phyloP scores from a whole-genome alignment of 2,888 invertebrate species.

The Heliconius erato region DNA sequence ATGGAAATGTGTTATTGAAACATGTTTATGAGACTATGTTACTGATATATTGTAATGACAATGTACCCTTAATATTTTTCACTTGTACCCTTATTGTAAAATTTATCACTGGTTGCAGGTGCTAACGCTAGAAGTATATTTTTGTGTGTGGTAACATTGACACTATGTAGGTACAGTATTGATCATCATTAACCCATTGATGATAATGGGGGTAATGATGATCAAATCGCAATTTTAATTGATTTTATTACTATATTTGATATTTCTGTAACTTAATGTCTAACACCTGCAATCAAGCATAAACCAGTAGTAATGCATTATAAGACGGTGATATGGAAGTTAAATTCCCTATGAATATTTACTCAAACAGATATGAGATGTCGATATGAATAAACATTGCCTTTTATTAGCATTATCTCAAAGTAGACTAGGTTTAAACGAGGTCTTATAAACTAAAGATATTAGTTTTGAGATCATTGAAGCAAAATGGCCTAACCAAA shows the following conservation, averaged over 20 bases:
- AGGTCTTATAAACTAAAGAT: not conserved
- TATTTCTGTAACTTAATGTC: too few species aligned
- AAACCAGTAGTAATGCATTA: not conserved
- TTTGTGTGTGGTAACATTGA: not conserved
- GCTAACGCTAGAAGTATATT: not conserved
- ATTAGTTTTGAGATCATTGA: not conserved
- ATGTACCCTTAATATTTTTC: too few species aligned
- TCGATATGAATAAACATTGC: constrained; percentile 4
- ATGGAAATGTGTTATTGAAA: not conserved
- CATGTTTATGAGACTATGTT: not conserved
- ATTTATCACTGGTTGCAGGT: not conserved
- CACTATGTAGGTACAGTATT: not conserved
- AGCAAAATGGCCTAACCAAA: not conserved
- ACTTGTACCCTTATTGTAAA: too few species aligned
- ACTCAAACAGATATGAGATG: constrained; percentile 1
- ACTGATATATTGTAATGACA: not conserved
- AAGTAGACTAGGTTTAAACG: not conserved
- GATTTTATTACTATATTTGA: too few species aligned
- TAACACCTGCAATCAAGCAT: not conserved
- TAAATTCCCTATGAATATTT: constrained; percentile 10
- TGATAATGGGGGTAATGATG: too few species aligned
- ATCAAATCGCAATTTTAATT: too few species aligned
- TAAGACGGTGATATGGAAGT: constrained; percentile 15
- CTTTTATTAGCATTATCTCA: not conserved
- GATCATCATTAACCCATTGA: too few species aligned